These are phyloP conservation scores for Ornithoptera alexandrae DNA, from an alignment of 2,888 invertebrate species.

Conservation along the genomic window DNA sequence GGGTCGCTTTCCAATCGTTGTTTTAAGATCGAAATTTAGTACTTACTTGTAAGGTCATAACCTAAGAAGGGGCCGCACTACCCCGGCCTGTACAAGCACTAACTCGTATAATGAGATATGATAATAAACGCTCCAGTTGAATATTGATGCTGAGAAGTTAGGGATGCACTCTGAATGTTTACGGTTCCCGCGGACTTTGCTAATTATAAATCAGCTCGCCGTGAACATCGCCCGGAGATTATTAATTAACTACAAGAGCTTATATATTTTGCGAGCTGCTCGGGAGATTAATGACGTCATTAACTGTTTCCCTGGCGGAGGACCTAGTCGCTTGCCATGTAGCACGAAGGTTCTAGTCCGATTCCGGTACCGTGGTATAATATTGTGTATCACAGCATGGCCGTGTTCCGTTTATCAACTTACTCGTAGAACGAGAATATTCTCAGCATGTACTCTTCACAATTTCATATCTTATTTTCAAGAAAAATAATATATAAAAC, in stretches of 20 bases:
- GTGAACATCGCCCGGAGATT: not conserved
- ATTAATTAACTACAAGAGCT: not conserved
- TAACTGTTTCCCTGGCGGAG: no score
- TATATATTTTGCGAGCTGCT: no score
- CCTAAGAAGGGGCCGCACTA: slow-evolving; percentile 65
- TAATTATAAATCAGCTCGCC: slow-evolving; percentile 38
- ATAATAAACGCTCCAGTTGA: slow-evolving; percentile 77
- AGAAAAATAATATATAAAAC: no score
- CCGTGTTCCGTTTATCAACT: no score
- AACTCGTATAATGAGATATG: slow-evolving; percentile 81
- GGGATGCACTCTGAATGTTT: slow-evolving; percentile 71
- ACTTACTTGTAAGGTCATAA: slow-evolving; percentile 65
- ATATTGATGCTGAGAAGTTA: slow-evolving; percentile 77
- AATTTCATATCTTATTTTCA: no score
- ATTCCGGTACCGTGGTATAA: no score
- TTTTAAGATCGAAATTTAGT: slow-evolving; percentile 54
- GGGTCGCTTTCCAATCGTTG: slow-evolving; percentile 40
- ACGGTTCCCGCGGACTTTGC: slow-evolving; percentile 47
- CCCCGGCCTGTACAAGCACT: slow-evolving; percentile 68
- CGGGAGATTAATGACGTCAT: no score
- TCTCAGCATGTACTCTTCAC: no score
- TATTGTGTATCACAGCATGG: no score
- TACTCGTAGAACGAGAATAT: no score
- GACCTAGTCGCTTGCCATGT: no score
- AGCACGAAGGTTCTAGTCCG: no score